Percentiles rank a stretch among this genome's conserved stretches.
Conservation (phyloP, 2,888 invertebrate species). For the Eugnorisma glareosa region DNA sequence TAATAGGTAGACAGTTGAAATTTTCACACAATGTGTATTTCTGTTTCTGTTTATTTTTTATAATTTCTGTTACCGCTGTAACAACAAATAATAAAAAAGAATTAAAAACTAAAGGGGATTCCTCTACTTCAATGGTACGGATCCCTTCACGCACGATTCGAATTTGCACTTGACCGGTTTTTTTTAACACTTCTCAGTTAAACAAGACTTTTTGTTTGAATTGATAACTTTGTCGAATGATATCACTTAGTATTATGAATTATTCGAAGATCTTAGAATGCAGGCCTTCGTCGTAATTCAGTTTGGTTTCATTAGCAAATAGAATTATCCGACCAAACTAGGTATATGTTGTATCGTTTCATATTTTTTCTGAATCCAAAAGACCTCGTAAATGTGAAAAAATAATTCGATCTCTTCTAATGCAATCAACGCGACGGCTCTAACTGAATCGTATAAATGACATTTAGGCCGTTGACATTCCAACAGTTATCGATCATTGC, state of each 20-base stretch:
- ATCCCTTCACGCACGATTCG: too few species aligned
- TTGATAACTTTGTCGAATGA: neutral
- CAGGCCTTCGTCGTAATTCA: neutral
- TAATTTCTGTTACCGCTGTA: too few species aligned
- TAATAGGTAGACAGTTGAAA: too few species aligned
- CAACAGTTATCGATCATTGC: constrained; percentile 12
- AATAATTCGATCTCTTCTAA: neutral
- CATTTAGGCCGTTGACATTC: neutral
- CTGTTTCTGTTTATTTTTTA: too few species aligned
- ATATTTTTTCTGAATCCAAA: neutral
- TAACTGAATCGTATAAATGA: constrained; percentile 12
- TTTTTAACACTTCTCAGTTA: too few species aligned
- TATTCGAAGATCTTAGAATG: neutral
- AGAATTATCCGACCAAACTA: neutral
- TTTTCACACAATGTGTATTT: too few species aligned
- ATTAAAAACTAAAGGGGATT: too few species aligned
- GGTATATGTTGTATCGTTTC: neutral
- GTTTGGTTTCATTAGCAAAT: neutral
- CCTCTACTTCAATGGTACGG: too few species aligned
- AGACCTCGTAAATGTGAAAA: neutral
- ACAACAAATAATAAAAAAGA: too few species aligned
- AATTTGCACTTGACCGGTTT: too few species aligned
- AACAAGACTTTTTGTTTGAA: neutral
- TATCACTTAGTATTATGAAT: neutral
- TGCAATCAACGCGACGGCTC: constrained; percentile 10